Evolutionary conservation across 2,888 invertebrate genomes (phyloP), one percentile per base, ranked within the genome.

Genomic region (Crocallis elinguaria): DNA sequence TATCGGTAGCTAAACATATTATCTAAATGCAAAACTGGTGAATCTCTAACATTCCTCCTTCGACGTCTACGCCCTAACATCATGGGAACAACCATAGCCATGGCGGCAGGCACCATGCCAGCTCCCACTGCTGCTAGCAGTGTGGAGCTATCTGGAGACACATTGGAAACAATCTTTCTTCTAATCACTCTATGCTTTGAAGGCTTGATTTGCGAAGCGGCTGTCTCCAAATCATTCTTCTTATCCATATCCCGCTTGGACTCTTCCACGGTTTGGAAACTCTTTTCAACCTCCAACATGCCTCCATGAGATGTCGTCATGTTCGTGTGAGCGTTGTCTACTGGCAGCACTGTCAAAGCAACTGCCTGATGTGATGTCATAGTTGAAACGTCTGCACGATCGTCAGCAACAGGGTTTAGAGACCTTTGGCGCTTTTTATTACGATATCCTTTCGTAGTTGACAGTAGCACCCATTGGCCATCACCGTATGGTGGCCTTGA

Each of bases 11-110:
- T 75, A 58, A 79, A 71, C 59, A 80, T 53, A 49, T 75, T 69
- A n/a, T 79, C 68, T 61, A 81, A 56, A 66, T 79, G 62, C 36
- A 69, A 49, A 46, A 73, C 57, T 55, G 67, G 62, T 35, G 66
- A 41, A 35, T 48, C 49, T 23, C 56, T 48, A 27, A 80, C 57
- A 29, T 82, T 82, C 60, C 88, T 74, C 69, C 83, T 83, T 60
- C 83, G 69, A n/a, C 87, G 79, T 63, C 84, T 75, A 6, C 77
- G 75, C n/a, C 94, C 94, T 53, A 96, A 86, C 78, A 95, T 94
- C 93, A 96, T 94, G 0, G 96, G 96, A 27, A 96, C 94, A 62
- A 96, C 92, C 94, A 96, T 95, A 0, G 95, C 96, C 94, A 96
- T 95, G 0, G 96, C 95, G 0, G 95, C 96, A 4, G 96, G 96